Base-by-base conservation (phyloP, 1,140 invertebrate species). In the Fopius arisanus region DNA sequence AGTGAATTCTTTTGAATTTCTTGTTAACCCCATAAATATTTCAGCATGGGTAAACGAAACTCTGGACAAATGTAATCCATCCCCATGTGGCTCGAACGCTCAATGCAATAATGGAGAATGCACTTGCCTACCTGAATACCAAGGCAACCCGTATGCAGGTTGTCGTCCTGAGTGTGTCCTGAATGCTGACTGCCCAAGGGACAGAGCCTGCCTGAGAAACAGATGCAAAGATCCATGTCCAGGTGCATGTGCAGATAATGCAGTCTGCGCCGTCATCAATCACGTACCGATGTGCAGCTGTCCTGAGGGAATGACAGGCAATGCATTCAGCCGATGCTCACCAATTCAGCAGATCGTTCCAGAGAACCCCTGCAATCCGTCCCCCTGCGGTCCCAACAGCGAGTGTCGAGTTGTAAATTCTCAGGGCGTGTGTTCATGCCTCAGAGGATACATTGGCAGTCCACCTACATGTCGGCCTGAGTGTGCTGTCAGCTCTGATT, bases 381-480 rank as follows among this genome's bases (percentile, higher is more conserved):
- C 89, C 14, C 90, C 91, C 2, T 94, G 92, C 81, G 92, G 92
- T 21, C 90, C 91, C 26, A 91, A 93, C 78, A 92, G 91, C 77
- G 85, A 90, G 72, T 94, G 92, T 74, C 77, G 87, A 72, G 89
- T 84, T 78, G 81, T 81, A 21, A 88, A 87, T 68, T 87, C 85
- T 14, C 84, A 86, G 67, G 91, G 90, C 14, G 88, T 91, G 33
- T 93, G 92, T 80, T 90, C 90, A 41, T 94, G 93, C 78, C 83
- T 92, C 41, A 83, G 81, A 43, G 90, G 89, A 51, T 94, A 90
- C 79, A 85, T 90, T 68, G 92, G 92, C 41, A 87, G 87, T 68
- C 93, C 93, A 62, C 89, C 90, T n/a, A 83, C 83, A 65, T 93
- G 92, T 79, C 87, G 91, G 72, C 92, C 92, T 14, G 92, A 93